Base-by-base conservation (phyloP, 1,140 invertebrate species). In the Kradibia gibbosae region DNA sequence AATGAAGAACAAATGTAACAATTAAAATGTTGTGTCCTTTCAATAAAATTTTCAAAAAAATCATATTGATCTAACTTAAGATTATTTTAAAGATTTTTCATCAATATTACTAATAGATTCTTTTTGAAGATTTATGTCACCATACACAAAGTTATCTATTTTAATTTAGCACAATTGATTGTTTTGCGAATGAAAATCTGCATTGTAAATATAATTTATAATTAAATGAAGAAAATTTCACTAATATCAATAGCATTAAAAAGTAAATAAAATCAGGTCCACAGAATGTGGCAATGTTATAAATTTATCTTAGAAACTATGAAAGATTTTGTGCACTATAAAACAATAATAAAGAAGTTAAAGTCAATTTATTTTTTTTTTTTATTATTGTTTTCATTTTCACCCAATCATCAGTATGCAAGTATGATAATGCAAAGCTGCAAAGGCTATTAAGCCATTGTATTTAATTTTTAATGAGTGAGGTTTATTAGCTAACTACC, bases 351-450 rank as follows among this genome's bases (percentile, higher is more conserved):
- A 83, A 80, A 57, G 42, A 82, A 73, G 76, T 72, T 34, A 83
- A 72, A 75, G 31, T 78, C 70, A 62, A 82, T 82, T 81, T n/a
- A n/a, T n/a, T n/a, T n/a, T n/a, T n/a, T n/a, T n/a, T n/a, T n/a
- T 83, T 78, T 70, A 85, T 83, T 83, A 83, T 83, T 83, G 73
- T 74, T 80, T 85, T 74, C 36, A 77, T 73, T 78, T 83, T 82
- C 81, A 82, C 82, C 83, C 82, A 83, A 83, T 85, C 78, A 85
- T 87, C 75, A 84, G 83, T 87, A 86, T 87, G 84, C 83, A 85
- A 86, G 86, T 89, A 86, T 87, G 82, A 87, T 88, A 85, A 88
- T 89, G 86, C 85, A 88, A 90, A 89, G 86, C 86, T 88, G 83
- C 86, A 86, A 84, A 88, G 85, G 84, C 85, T 87, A 87, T 82